Evolutionary conservation across 1,140 invertebrate genomes (phyloP).

Genomic region (Sipha flava): DNA sequence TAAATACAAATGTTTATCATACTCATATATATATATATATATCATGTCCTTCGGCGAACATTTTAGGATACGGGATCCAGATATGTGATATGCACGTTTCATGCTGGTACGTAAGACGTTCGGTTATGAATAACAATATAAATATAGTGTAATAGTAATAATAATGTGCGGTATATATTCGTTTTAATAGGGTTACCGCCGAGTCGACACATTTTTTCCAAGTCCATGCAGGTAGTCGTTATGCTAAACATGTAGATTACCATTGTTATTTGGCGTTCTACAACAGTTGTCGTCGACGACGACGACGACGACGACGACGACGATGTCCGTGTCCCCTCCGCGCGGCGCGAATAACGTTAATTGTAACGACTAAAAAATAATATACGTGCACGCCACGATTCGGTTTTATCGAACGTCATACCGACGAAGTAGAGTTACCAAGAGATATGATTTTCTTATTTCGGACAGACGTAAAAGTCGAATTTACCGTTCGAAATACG

Average conservation of each 20-base stretch:
- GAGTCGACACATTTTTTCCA: background rate
- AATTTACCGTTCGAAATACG: too few relatives aligned
- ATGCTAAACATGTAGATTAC: conserved; percentile 28
- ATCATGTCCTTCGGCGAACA: background rate
- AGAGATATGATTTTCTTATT: too few relatives aligned
- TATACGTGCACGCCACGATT: too few relatives aligned
- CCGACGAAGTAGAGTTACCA: too few relatives aligned
- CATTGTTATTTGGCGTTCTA: conserved; percentile 15
- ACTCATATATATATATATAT: background rate
- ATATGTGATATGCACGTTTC: background rate
- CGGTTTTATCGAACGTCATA: too few relatives aligned
- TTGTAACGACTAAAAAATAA: background rate
- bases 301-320: background rate
- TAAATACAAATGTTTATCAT: background rate
- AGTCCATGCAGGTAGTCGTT: conserved; percentile 29
- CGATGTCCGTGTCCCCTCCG: background rate
- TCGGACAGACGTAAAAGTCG: too few relatives aligned
- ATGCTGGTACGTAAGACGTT: conserved; percentile 32
- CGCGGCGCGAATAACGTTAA: background rate
- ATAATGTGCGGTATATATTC: background rate
- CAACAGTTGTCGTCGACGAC: background rate
- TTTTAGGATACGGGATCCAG: conserved; percentile 18
- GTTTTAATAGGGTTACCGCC: background rate
- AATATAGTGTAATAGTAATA: background rate
- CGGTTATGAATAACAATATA: conserved; percentile 26